These are phyloP conservation scores for Scomber colias DNA, from an alignment of 2,113 vertebrate genomes.

Conservation along the genomic window DNA sequence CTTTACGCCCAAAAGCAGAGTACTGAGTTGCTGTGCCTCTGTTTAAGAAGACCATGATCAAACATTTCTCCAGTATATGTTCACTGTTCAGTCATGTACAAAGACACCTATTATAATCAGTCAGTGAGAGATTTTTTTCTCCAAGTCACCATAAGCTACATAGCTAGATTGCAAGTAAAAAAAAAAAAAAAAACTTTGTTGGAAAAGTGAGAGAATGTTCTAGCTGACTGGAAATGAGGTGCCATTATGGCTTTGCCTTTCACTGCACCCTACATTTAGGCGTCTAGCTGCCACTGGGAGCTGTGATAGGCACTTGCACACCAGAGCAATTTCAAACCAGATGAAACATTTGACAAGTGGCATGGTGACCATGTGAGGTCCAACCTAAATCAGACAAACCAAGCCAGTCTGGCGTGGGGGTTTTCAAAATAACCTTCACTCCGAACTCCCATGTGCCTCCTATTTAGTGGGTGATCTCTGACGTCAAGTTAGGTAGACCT, in stretches of 20 bases:
- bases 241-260: conserved; percentile 58
- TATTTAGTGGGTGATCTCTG: conserved; percentile 71
- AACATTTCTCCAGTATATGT: not conserved
- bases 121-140: not conserved
- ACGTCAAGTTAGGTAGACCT: conserved; percentile 76
- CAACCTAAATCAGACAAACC: conserved; percentile 63
- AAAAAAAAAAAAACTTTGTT: conserved; percentile 10
- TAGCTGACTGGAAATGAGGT: conserved; percentile 51
- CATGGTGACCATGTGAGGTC: conserved; percentile 56
- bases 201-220: conserved; percentile 35
- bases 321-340: conserved; percentile 60
- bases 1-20: not conserved
- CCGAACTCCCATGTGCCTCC: conserved; percentile 58
- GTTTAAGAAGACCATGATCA: not conserved
- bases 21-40: not conserved
- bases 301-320: conserved; percentile 52
- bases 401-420: conserved; percentile 39
- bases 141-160: conserved; percentile 27
- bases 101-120: conserved; percentile 14
- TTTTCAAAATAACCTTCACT: conserved; percentile 62
- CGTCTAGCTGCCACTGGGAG: conserved; percentile 44
- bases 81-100: not conserved
- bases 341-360: conserved; percentile 55
- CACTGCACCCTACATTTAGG: conserved; percentile 52
- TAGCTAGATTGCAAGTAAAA: not conserved